Evolutionary conservation across 53 echinoderm and acorn worm genomes (phyloP).

Genomic region (Actinopyga echinites): DNA sequence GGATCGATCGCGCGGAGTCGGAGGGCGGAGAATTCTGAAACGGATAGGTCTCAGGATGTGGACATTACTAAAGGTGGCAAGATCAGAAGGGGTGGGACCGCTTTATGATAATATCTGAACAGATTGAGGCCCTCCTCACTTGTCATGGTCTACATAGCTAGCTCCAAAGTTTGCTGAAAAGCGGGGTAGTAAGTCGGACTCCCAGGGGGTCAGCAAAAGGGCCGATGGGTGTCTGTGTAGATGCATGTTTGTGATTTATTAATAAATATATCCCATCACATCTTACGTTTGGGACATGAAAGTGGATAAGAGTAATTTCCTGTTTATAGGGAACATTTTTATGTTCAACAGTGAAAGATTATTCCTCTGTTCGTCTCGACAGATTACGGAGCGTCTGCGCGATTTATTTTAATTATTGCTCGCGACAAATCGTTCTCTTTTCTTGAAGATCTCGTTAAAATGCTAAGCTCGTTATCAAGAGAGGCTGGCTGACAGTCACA

Average conservation of each 20-base stretch:
- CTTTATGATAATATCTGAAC: no score
- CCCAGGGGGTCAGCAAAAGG: neutral
- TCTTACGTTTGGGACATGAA: slow-evolving; percentile 9
- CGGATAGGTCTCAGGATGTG: neutral
- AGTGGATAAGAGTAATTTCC: slow-evolving; percentile 29
- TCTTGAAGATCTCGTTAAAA: no score
- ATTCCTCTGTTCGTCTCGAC: neutral
- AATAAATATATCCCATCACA: neutral
- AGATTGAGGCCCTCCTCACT: no score
- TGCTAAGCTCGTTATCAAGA: no score
- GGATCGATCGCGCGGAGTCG: slow-evolving; percentile 2
- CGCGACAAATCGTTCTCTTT: neutral
- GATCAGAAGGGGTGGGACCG: neutral
- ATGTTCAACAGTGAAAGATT: slow-evolving; percentile 30
- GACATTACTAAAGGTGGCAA: neutral
- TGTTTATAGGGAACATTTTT: slow-evolving; percentile 38
- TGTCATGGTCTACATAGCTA: neutral
- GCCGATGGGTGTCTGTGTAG: neutral
- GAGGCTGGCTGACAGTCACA: neutral
- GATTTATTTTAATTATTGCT: slow-evolving; percentile 11
- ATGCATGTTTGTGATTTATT: slow-evolving; percentile 6
- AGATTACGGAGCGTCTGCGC: neutral
- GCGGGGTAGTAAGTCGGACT: slow-evolving; percentile 7
- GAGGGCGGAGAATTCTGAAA: neutral
- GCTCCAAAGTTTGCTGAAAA: slow-evolving; percentile 3